Evolutionary conservation across 2,113 vertebrate genomes (phyloP).

Genomic region (Neolamprologus kungweensis): DNA sequence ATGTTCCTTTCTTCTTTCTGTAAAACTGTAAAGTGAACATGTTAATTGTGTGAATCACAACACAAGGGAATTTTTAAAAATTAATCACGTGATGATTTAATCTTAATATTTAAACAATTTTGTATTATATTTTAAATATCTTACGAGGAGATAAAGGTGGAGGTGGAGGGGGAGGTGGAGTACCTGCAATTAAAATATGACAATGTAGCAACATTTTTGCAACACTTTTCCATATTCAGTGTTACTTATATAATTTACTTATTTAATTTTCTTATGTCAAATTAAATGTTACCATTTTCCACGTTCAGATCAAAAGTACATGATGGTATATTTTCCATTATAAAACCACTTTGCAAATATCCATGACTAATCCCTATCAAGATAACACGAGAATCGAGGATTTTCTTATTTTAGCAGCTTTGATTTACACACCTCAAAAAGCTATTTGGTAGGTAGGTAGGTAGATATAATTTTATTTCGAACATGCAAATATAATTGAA

Average conservation of each 20-base stretch:
- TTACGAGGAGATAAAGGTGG: neutral
- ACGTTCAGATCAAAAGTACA: neutral
- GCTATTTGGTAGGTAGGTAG: rapidly evolving
- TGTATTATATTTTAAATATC: neutral
- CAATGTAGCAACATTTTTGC: neutral
- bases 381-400: rapidly evolving
- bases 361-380: neutral
- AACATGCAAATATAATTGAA: too few relatives aligned
- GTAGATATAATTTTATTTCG: rapidly evolving
- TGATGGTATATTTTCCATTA: rapidly evolving
- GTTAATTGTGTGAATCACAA: neutral
- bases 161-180: rapidly evolving
- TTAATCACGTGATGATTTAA: rapidly evolving
- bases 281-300: rapidly evolving
- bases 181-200: neutral
- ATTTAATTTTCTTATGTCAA: neutral
- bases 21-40: neutral
- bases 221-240: neutral
- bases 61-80: rapidly evolving
- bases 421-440: neutral
- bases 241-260: neutral
- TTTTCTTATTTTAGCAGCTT: neutral
- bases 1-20: neutral
- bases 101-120: neutral
- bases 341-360: rapidly evolving